These are phyloP conservation scores for Solea solea DNA, from an alignment of 2,113 vertebrate genomes.

Conservation along the genomic window DNA sequence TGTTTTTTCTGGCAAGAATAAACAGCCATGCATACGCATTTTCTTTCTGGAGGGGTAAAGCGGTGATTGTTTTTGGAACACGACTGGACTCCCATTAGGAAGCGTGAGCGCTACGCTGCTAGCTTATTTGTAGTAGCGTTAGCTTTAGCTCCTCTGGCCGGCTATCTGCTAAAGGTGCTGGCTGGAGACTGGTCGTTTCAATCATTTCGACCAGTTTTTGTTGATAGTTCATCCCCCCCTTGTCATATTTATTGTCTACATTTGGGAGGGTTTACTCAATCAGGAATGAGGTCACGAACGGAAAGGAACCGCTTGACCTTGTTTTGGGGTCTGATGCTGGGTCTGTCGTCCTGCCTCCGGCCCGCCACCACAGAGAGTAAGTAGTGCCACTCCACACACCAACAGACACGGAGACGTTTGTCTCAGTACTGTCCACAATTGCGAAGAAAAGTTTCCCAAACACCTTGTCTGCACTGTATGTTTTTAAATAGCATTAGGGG, in stretches of 20 bases:
- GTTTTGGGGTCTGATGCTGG: slow-evolving; percentile 89
- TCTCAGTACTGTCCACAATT: not conserved
- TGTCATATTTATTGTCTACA: slow-evolving; percentile 59
- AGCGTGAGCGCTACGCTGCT: slow-evolving; percentile 60
- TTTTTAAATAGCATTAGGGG: too few species aligned
- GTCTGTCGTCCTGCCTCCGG: slow-evolving; percentile 86
- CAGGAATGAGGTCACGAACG: slow-evolving; percentile 89
- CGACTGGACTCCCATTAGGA: slow-evolving; percentile 54
- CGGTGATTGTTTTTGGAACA: slow-evolving; percentile 39
- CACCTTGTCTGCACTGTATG: not conserved
- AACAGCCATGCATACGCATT: slow-evolving; percentile 31
- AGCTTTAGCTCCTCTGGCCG: slow-evolving; percentile 75
- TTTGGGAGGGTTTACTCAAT: slow-evolving; percentile 71
- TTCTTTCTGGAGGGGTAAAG: slow-evolving; percentile 27
- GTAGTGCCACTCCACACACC: slow-evolving; percentile 65
- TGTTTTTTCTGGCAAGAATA: slow-evolving; percentile 24
- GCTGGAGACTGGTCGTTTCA: slow-evolving; percentile 39
- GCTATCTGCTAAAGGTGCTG: slow-evolving; percentile 72
- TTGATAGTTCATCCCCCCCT: slow-evolving; percentile 4
- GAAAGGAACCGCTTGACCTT: slow-evolving; percentile 90
- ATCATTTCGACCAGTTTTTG: slow-evolving; percentile 14
- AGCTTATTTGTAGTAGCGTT: slow-evolving; percentile 44
- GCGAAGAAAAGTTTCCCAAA: not conserved
- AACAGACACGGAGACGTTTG: slow-evolving; percentile 30
- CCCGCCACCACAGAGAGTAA: slow-evolving; percentile 92